A percentile compares a stretch with the other conserved stretches of the same genome.
Conservation (phyloP, 1,140 invertebrate genomes). For the Fopius arisanus region DNA sequence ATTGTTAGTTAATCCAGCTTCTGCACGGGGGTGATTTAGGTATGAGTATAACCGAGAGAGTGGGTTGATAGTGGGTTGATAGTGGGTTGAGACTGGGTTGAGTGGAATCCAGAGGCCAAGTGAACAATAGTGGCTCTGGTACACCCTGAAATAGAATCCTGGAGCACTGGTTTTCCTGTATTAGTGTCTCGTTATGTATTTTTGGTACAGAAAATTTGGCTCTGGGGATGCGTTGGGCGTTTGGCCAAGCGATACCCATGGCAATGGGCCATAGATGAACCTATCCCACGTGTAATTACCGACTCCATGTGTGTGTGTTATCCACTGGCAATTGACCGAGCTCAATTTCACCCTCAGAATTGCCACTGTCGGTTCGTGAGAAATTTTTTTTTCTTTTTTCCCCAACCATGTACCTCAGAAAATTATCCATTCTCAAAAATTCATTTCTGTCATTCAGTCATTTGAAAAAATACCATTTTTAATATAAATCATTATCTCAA, state of each 20-base stretch:
- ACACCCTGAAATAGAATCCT: not conserved
- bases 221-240: conserved; percentile 2
- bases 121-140: conserved; percentile 1
- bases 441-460: too few relatives aligned
- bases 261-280: conserved; percentile 49
- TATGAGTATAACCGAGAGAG: not conserved
- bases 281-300: conserved; percentile 36
- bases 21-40: conserved; percentile 42
- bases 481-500: too few relatives aligned
- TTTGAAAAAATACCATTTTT: too few relatives aligned
- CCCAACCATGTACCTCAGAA: too few relatives aligned
- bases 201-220: not conserved
- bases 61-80: too few relatives aligned
- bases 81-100: too few relatives aligned
- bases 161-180: not conserved
- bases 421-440: too few relatives aligned
- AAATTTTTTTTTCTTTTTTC: not conserved
- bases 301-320: conserved; percentile 35
- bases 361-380: not conserved
- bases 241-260: conserved; percentile 37
- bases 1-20: conserved; percentile 47
- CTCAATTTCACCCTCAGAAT: conserved; percentile 46
- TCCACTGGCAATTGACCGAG: conserved; percentile 49
- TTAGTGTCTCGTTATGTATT: not conserved
- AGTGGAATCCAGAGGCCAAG: not conserved